These are phyloP conservation scores for Aphodius granarius DNA, from an alignment of 2,888 invertebrate species.

Conservation along the genomic window DNA sequence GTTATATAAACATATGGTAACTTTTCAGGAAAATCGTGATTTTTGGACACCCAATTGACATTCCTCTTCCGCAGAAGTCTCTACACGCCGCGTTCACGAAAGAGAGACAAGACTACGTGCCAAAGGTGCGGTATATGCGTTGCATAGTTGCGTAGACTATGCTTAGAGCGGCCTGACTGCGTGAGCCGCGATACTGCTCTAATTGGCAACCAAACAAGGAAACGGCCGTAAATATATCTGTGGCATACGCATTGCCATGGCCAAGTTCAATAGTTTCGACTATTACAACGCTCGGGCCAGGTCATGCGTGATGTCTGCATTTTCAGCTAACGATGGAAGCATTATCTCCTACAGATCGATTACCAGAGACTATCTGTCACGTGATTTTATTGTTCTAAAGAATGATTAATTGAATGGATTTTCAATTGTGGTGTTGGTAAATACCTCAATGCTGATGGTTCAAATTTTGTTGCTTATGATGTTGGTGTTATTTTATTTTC, in stretches of 20 bases:
- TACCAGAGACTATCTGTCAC: neutral
- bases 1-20: too few relatives aligned
- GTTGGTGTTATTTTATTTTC: neutral
- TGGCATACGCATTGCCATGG: slow-evolving; percentile 9
- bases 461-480: neutral
- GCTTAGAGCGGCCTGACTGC: slow-evolving; percentile 38
- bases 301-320: neutral
- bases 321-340: neutral
- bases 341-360: neutral
- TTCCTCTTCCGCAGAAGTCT: slow-evolving; percentile 35
- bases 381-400: neutral
- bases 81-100: neutral
- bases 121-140: slow-evolving; percentile 35
- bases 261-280: neutral
- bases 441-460: neutral
- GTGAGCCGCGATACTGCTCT: slow-evolving; percentile 46
- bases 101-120: slow-evolving; percentile 32
- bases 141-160: slow-evolving; percentile 1
- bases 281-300: neutral
- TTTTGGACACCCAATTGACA: slow-evolving; percentile 14
- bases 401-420: neutral
- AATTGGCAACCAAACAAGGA: slow-evolving; percentile 47
- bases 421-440: neutral
- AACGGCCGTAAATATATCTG: slow-evolving; percentile 27
- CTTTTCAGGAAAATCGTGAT: slow-evolving; percentile 2